phyloP scores from a whole-genome alignment of 2,797 vertebrate genomes.

The Myotis findleyi region DNA sequence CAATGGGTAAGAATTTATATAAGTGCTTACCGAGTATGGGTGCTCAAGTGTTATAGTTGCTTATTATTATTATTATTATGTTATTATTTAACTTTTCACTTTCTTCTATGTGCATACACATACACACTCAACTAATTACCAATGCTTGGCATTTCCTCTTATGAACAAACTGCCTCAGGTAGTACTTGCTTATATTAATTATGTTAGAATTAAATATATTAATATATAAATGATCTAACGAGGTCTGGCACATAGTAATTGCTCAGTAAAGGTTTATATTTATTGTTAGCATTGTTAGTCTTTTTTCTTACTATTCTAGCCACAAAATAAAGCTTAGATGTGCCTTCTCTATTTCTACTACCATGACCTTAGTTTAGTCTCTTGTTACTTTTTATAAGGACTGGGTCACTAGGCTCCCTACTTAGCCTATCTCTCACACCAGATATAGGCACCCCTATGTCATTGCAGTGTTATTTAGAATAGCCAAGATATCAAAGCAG shows the following conservation, averaged over 20 bases:
- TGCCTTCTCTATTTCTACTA: neutral
- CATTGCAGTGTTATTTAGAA: neutral
- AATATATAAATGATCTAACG: neutral
- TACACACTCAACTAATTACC: neutral
- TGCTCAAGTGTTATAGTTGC: neutral
- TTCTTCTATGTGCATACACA: neutral
- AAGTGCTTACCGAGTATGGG: neutral
- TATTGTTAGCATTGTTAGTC: neutral
- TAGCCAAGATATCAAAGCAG: neutral
- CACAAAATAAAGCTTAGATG: neutral
- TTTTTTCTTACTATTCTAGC: neutral
- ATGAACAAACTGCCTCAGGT: neutral
- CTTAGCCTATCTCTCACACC: too few relatives aligned
- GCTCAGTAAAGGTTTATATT: neutral
- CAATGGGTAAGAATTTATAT: neutral
- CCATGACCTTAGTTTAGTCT: neutral
- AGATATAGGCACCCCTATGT: neutral
- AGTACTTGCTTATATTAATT: neutral
- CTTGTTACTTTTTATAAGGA: neutral
- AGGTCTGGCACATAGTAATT: neutral
- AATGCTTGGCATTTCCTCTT: neutral
- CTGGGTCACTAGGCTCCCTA: neutral
- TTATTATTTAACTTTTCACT: neutral
- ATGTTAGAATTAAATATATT: neutral
- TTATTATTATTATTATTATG: neutral